Base-by-base conservation (phyloP, 64 coral and sea anemone species). In the Astreopora myriophthalma region DNA sequence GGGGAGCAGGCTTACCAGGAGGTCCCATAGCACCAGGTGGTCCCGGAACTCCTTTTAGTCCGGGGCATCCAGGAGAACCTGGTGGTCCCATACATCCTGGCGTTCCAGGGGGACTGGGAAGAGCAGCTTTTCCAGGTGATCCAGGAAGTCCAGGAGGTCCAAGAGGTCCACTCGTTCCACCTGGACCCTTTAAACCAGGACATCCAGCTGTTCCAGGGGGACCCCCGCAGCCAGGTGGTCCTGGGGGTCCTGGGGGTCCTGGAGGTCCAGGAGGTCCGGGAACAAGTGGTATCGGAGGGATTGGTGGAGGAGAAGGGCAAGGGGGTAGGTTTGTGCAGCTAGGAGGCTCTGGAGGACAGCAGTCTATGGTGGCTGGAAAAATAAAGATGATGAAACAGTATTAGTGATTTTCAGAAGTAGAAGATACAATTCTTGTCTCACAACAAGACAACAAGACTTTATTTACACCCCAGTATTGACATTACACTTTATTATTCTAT, bases 61-160 rank as follows among this genome's bases (percentile, higher is more conserved):
- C 94, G 11, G 73, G 75, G 22, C 89, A 91, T 25, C 88, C 94
- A 14, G 73, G 74, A 3, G 65, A 39, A 3, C 94, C 94, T 13
- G 81, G 75, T 64, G 61, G 35, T 22, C 94, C 94, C 34, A 89
- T 17, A 22, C 72, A 86, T 52, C 94, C 94, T 22, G 48, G 34
- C 12, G 75, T 67, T 66, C 94, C 94, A 9, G 94, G 94, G 28
- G 36, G 71, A n/a, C 94, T 89, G 14, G 94, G 94, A 17, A 52
- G 69, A 65, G 84, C 75, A 32, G 72, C 82, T 39, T 86, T 85
- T 9, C 94, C 94, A 14, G 76, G 89, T 7, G n/a, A 49, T 29
- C 94, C 94, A 20, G 37, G 75, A 32, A 75, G 75, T 38, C 94
- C 94, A 16, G 85, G 68, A 34, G 69, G 86, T 75, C 94, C 94